Percentiles rank a stretch among this genome's conserved stretches.
Evolutionary conservation across 2,797 vertebrate genomes (phyloP).

Genomic region (Chelonia mydas): DNA sequence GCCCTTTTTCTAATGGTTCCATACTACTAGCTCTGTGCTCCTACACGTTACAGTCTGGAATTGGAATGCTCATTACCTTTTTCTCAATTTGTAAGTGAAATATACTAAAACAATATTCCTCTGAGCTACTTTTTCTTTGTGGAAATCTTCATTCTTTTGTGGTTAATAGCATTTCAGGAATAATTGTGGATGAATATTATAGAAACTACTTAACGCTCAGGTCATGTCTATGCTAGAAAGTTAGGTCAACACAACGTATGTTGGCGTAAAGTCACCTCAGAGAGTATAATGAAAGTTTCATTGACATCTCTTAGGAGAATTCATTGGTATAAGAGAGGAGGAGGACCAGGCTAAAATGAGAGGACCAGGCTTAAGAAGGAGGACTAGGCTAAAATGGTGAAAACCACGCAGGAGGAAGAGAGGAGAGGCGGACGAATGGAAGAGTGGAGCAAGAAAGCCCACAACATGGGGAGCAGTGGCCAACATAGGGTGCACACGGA

Average conservation of each 20-base stretch:
- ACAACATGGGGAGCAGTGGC: background rate
- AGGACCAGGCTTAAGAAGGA: background rate
- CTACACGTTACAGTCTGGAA: background rate
- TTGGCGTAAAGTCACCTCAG: background rate
- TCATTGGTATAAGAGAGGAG: background rate
- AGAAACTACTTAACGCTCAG: background rate
- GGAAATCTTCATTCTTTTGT: accelerated
- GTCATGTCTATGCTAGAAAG: background rate
- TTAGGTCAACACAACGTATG: background rate
- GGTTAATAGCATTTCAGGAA: background rate
- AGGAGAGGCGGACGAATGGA: background rate
- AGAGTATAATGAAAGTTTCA: background rate
- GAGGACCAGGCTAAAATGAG: background rate
- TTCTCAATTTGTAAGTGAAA: background rate
- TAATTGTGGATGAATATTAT: background rate
- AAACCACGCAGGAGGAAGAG: background rate
- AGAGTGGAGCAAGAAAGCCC: background rate
- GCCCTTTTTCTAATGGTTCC: background rate
- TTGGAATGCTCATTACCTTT: accelerated
- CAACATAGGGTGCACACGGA: background rate
- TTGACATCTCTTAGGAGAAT: background rate
- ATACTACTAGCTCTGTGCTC: background rate
- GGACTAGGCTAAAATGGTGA: background rate
- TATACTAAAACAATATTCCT: background rate
- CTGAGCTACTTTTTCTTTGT: background rate